Evolutionary conservation across 1,140 invertebrate species (phyloP), one percentile per base, ranked within the genome.

Genomic region (Laupala kohalensis): DNA sequence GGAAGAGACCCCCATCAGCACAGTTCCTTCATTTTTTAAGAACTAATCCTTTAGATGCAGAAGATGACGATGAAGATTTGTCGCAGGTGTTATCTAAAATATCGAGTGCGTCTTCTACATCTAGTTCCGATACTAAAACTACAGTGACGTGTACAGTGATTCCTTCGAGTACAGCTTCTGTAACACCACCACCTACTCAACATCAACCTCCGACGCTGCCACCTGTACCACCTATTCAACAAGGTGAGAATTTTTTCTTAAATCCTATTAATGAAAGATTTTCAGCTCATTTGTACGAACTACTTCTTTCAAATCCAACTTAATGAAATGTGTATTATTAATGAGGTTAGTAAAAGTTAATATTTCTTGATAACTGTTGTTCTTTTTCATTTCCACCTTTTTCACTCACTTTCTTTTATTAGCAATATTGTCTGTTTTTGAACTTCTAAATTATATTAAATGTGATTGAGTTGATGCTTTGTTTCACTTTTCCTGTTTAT

Each of bases 1-100:
- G 88, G 73, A 94, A 93, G 79, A 83, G 88, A 77, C 88, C 91
- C 69, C 85, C 88, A 64, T 86, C 86, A 26, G 85, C 87, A 62
- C 87, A 90, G 77, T 89, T 93, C 75, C 77, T 89, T 62, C 85
- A 87, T 66, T 94, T 92, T 78, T 80, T 93, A 73, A 88, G 90
- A 75, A 86, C 89, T 75, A 87, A 92, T 77, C 86, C 86, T 72
- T 84, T 94, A 64, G 90, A 92, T 78, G 84, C 86, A 73, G 85
- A 87, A 73, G 86, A 88, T 71, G 85, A 88, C 30, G 77, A 81
- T 69, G 82, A 84, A 72, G 85, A 89, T 73, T 78, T 84, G 19
- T 72, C 73, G 37, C 74, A 73, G 27, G 53, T 66, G 24, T 66
- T 73, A 66, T 70, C 6, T 71, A 71, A 74, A 69, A 75, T 74